phyloP scores from a whole-genome alignment of 2,888 invertebrate genomes.

The Tetragonisca angustula region DNA sequence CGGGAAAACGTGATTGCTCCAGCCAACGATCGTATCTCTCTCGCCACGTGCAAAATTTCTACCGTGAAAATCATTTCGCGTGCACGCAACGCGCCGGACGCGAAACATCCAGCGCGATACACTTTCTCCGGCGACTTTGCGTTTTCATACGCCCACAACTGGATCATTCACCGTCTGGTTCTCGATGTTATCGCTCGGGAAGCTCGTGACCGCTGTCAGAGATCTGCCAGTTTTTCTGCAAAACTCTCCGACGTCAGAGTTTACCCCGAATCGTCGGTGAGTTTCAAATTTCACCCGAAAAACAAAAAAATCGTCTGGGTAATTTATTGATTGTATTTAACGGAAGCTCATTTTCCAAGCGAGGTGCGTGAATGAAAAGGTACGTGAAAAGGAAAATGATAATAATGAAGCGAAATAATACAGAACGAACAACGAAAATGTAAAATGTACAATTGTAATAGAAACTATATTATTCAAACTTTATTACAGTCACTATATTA shows the following conservation, averaged over 20 bases:
- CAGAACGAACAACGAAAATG: no score
- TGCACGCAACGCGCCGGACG: neutral
- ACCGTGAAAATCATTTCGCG: constrained; percentile 49
- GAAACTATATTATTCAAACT: no score
- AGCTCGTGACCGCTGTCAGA: constrained; percentile 2
- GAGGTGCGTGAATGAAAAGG: no score
- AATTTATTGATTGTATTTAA: neutral
- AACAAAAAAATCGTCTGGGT: neutral
- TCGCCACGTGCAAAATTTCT: constrained; percentile 47
- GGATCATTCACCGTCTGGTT: constrained; percentile 40
- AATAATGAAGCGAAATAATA: no score
- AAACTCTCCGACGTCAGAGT: neutral
- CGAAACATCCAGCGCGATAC: constrained; percentile 50
- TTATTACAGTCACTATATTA: no score
- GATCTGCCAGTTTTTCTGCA: constrained; percentile 35
- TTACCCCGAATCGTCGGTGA: neutral
- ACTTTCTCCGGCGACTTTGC: constrained; percentile 62
- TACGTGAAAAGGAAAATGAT: no score
- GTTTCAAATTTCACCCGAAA: neutral
- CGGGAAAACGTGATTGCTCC: constrained; percentile 28
- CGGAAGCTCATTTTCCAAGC: no score
- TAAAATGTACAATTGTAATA: no score
- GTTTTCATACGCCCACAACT: constrained; percentile 66
- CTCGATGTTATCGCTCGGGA: constrained; percentile 38
- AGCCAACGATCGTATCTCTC: constrained; percentile 27